Conservation (phyloP, 2,797 vertebrate species). For the Miopithecus talapoin region DNA sequence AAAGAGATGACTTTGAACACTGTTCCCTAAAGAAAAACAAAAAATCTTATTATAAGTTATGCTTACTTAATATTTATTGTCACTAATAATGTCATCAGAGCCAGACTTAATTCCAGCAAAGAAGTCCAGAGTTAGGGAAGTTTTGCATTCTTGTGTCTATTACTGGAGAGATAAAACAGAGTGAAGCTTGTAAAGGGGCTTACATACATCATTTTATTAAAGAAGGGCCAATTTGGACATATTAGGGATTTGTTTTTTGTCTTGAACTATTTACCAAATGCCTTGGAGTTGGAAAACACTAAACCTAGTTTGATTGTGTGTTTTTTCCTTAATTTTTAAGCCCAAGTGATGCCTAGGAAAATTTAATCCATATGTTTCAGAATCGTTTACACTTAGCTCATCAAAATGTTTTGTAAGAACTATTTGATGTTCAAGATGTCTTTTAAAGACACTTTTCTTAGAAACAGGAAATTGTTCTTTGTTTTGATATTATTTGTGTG, state of each 20-base stretch:
- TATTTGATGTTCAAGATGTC: slow-evolving; percentile 70
- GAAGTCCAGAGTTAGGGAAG: neutral
- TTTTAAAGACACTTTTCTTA: slow-evolving; percentile 63
- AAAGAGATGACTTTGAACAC: neutral
- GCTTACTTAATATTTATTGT: neutral
- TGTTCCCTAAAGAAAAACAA: neutral
- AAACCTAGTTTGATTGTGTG: slow-evolving; percentile 39
- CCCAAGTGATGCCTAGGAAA: slow-evolving; percentile 57
- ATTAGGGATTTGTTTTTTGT: slow-evolving; percentile 51
- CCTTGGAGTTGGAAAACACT: slow-evolving; percentile 34
- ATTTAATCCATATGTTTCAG: slow-evolving; percentile 73
- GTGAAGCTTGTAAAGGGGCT: neutral
- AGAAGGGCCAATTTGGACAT: neutral
- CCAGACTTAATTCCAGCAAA: neutral
- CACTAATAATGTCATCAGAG: neutral
- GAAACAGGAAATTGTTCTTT: slow-evolving; percentile 62
- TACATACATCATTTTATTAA: slow-evolving; percentile 28
- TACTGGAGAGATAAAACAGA: neutral
- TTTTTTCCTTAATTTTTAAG: slow-evolving; percentile 64
- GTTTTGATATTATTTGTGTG: slow-evolving; percentile 14
- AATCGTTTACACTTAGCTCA: slow-evolving; percentile 70
- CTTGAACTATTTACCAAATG: slow-evolving; percentile 59
- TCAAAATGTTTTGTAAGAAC: slow-evolving; percentile 75
- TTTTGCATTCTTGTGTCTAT: neutral
- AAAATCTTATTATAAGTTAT: neutral